Evolutionary conservation across 2,113 vertebrate species (phyloP).

Genomic region (Micromys minutus): DNA sequence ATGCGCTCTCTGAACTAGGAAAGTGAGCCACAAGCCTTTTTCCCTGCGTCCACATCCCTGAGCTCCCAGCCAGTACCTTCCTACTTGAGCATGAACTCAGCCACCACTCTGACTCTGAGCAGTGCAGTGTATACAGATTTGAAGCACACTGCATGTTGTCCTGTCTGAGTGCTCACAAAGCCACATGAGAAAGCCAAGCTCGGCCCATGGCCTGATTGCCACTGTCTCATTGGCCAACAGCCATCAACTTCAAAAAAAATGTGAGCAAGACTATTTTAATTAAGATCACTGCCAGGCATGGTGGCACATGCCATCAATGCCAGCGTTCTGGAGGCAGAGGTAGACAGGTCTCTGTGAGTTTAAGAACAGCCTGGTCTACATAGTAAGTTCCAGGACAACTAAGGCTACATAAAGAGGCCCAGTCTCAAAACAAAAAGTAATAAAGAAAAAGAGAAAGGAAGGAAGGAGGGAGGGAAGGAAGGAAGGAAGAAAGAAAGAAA

Average conservation of each 20-base stretch:
- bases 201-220: not conserved
- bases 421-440: not conserved
- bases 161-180: not conserved
- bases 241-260: not conserved
- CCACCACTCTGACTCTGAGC: not conserved
- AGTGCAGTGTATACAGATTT: not conserved
- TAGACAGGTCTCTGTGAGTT: not conserved
- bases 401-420: not conserved
- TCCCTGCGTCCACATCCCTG: not conserved
- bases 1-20: not conserved
- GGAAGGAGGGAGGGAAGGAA: too few relatives aligned
- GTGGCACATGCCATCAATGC: not conserved
- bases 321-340: not conserved
- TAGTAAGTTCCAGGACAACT: too few relatives aligned
- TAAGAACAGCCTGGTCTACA: not conserved
- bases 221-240: not conserved
- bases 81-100: not conserved
- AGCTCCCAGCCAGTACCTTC: fast-evolving
- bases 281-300: not conserved
- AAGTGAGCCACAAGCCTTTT: not conserved
- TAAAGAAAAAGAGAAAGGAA: too few relatives aligned
- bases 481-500: too few relatives aligned
- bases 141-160: not conserved
- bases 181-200: not conserved
- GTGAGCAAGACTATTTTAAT: not conserved